Conservation (phyloP, 2,113 vertebrate species). For the Cygnus buccinator region DNA sequence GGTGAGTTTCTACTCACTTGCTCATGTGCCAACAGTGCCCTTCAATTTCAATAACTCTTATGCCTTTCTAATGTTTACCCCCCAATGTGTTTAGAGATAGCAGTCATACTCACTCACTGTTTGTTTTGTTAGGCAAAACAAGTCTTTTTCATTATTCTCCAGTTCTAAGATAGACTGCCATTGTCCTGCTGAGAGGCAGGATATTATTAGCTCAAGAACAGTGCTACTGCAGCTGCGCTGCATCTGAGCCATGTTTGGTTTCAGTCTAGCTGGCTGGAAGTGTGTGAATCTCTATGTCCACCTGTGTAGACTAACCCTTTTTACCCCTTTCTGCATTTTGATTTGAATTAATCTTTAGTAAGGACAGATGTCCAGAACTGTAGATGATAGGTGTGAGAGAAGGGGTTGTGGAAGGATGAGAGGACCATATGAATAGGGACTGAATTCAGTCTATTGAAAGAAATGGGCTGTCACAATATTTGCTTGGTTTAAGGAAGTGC, state of each 20-base stretch:
- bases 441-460: not conserved
- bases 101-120: not conserved
- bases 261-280: not conserved
- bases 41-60: not conserved
- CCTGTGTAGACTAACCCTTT: not conserved
- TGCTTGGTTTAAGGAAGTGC: not conserved
- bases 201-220: not conserved
- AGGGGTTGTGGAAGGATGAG: not conserved
- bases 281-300: not conserved
- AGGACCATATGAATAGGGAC: not conserved
- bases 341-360: not conserved
- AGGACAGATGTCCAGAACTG: not conserved
- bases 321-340: not conserved
- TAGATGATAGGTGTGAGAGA: not conserved
- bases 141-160: not conserved
- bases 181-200: not conserved
- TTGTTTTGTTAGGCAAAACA: not conserved
- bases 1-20: not conserved
- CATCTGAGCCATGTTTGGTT: not conserved
- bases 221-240: not conserved
- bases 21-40: not conserved
- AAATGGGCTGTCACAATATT: not conserved
- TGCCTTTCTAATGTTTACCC: not conserved
- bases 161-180: not conserved
- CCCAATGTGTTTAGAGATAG: not conserved